phyloP scores from a whole-genome alignment of 2,113 vertebrate species.

The Xiphophorus couchianus region DNA sequence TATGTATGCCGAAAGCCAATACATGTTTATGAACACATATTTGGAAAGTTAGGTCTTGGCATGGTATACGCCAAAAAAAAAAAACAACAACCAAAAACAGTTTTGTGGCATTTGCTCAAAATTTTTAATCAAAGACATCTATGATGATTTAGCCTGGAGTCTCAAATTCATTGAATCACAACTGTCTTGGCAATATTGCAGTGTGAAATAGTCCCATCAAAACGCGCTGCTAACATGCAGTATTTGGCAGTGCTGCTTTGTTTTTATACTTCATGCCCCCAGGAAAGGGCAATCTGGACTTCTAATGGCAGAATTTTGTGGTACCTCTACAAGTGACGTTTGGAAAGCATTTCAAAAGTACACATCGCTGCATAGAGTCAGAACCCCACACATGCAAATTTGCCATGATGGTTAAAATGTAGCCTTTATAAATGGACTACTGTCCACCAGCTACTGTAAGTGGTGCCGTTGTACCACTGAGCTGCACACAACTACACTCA shows the following conservation, averaged over 20 bases:
- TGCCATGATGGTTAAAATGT: neutral
- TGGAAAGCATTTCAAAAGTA: neutral
- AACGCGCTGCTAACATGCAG: neutral
- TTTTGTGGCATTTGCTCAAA: neutral
- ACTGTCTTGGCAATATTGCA: neutral
- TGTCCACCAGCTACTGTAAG: too few relatives aligned
- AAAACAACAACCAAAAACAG: too few relatives aligned
- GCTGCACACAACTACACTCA: too few relatives aligned
- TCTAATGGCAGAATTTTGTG: neutral
- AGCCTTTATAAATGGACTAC: neutral
- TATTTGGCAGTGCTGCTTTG: neutral
- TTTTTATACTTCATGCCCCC: neutral
- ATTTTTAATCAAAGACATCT: neutral
- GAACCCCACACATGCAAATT: neutral
- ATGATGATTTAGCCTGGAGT: neutral
- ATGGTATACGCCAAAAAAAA: neutral
- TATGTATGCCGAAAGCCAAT: slow-evolving; percentile 48
- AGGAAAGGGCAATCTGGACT: neutral
- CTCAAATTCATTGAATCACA: neutral
- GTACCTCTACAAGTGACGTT: neutral
- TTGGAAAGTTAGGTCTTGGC: neutral
- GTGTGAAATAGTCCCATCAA: neutral
- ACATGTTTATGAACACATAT: neutral
- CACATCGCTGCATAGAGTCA: neutral
- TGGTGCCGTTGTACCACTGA: too few relatives aligned